Base-by-base conservation (phyloP, 1,140 invertebrate genomes). In the Drosophila orena region DNA sequence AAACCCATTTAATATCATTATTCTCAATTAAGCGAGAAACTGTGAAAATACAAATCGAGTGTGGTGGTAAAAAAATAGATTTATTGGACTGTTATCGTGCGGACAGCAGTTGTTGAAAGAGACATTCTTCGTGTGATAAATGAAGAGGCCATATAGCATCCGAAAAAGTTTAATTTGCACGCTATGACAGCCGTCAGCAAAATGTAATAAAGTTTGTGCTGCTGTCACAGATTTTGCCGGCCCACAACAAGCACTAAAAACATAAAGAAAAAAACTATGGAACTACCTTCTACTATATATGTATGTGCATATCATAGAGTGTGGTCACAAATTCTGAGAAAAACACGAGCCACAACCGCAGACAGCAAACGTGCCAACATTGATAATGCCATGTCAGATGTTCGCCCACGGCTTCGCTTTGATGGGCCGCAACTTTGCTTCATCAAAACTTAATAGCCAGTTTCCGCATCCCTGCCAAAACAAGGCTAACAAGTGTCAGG, bases 401-500 rank as follows among this genome's bases (percentile, higher is more conserved):
- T 10, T 43, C 53, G 65, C 52, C 64, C 64, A 38, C 15, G 65
- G 52, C 49, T 1, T 0, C 53, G 27, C 44, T 58, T 71, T 50
- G 57, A 73, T 53, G 44, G 69, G 76, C 55, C 75, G 56, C 75
- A 77, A 78, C 74, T 68, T 64, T 65, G 62, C 49, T 68, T 81
- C 78, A 84, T 84, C 81, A 85, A 85, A 85, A 86, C 81, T 86
- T 85, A 84, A 84, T 80, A 77, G 76, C 66, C 80, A 76, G 76
- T 83, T 83, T 84, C 80, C 80, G 76, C 80, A 65, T 71, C 68
- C 68, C 65, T 71, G 58, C 20, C 65, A 47, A 66, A 77, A 57
- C 61, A 64, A 49, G 77, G 77, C 69, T 77, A 85, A 83, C 77
- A 84, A 83, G 81, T 83, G 80, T 76, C 80, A 66, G 42, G 65